Evolutionary conservation across 2,113 vertebrate genomes (phyloP), one percentile per base, ranked within the genome.

Genomic region (Microcebus lehilahytsara): DNA sequence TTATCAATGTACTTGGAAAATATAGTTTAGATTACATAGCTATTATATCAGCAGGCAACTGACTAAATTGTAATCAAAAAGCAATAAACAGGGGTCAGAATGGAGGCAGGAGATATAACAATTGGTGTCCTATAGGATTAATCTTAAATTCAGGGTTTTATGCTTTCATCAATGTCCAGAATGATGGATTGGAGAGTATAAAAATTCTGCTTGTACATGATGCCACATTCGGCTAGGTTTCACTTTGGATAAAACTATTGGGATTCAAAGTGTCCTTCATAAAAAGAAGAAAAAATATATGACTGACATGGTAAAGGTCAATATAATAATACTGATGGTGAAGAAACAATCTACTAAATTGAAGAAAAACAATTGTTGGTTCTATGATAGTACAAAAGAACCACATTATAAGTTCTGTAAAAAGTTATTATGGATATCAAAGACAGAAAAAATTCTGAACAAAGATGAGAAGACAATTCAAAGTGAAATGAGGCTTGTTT

Each of bases 1-100:
- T 97, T 91, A 97, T 78, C 71, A 85, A 37, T 88, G 56, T 93
- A 77, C 79, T 95, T 87, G 23, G 58, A 93, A 97, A 96, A 93
- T 92, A 90, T 14, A 96, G 40, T 95, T 95, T 90, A 93, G 22
- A 72, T 71, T 90, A 67, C 56, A 90, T 25, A 93, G 58, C 79
- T 85, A 88, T 95, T 96, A 95, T 96, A 13, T 85, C 74, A 93
- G 90, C 67, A 72, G 53, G 81, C n/a, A 92, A 96, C 22, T 95
- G 53, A 85, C 56, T 77, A 86, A 94, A 89, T 30, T 84, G 14
- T 81, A 95, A 80, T 96, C 79, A 93, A 53, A 97, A 97, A 89
- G 78, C n/a, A 84, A 86, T 96, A 95, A 92, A 37, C 22, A 89
- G 46, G 19, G 91, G 81, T 97, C 80, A 85, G 10, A 85, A 5